Evolutionary conservation across 1,140 invertebrate genomes (phyloP).

Genomic region (Scaptomyza montana): DNA sequence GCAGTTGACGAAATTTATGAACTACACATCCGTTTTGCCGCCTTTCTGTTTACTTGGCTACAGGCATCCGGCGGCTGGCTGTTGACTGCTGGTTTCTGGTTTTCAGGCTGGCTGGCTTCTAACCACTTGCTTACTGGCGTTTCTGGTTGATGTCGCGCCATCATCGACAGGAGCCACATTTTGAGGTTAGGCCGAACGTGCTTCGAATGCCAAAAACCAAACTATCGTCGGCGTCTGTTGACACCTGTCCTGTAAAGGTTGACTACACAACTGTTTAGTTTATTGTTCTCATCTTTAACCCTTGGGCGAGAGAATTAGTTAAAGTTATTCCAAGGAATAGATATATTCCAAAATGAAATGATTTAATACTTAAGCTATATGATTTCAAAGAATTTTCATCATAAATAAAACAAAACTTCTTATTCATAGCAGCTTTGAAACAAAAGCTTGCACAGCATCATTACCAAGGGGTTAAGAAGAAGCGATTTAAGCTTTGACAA

Average conservation of each 20-base stretch:
- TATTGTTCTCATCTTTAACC: conserved; percentile 43
- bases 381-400: too few species aligned
- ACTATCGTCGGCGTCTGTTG: conserved; percentile 24
- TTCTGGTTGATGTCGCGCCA: background rate
- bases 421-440: too few species aligned
- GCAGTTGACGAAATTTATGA: conserved; percentile 82
- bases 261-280: conserved; percentile 43
- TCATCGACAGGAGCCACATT: conserved; percentile 34
- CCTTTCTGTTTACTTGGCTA: conserved; percentile 65
- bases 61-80: conserved; percentile 57
- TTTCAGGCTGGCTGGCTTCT: background rate
- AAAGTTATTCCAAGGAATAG: too few species aligned
- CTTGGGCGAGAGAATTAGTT: background rate
- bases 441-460: background rate
- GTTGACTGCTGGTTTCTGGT: background rate
- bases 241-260: conserved; percentile 56
- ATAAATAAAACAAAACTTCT: too few species aligned
- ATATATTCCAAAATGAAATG: too few species aligned
- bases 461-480: conserved; percentile 26
- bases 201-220: conserved; percentile 58
- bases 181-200: conserved; percentile 66
- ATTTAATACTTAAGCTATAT: too few species aligned
- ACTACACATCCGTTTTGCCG: conserved; percentile 76
- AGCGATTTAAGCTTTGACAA: conserved; percentile 14
- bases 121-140: background rate